Percentiles rank a stretch among this genome's conserved stretches.
Conservation (phyloP, 2,888 invertebrate genomes). For the Tromatobia lineatoria region DNA sequence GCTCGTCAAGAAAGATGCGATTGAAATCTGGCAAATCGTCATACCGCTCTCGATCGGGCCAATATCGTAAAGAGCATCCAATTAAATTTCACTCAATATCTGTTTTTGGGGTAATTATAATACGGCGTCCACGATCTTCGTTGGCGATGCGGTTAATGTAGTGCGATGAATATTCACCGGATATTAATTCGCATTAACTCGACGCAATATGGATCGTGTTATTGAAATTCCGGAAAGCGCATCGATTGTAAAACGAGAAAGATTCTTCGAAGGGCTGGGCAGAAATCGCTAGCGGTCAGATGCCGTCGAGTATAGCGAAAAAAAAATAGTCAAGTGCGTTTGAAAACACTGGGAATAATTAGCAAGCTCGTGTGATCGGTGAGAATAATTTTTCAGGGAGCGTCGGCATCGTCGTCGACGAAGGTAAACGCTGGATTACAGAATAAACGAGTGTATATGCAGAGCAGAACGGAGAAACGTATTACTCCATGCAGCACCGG, state of each 20-base stretch:
- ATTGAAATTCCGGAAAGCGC: background rate
- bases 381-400: background rate
- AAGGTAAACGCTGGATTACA: conserved; percentile 38
- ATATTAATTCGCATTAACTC: conserved; percentile 41
- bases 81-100: conserved; percentile 52
- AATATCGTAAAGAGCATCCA: conserved; percentile 58
- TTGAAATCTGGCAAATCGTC: conserved; percentile 53
- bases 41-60: conserved; percentile 17
- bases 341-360: background rate
- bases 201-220: background rate
- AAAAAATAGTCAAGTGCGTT: background rate
- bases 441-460: conserved; percentile 35
- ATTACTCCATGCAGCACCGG: conserved; percentile 41
- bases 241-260: background rate
- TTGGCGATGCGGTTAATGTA: conserved; percentile 26
- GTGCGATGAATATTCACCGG: conserved; percentile 24
- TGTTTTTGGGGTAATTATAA: conserved; percentile 49
- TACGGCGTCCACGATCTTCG: conserved; percentile 36
- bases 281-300: background rate
- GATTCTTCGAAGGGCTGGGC: background rate
- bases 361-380: background rate
- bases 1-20: conserved; percentile 17
- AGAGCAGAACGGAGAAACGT: conserved; percentile 44
- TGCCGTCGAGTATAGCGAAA: background rate
- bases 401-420: background rate